Conservation (phyloP, 2,888 invertebrate species). For the Tinea semifulvella region DNA sequence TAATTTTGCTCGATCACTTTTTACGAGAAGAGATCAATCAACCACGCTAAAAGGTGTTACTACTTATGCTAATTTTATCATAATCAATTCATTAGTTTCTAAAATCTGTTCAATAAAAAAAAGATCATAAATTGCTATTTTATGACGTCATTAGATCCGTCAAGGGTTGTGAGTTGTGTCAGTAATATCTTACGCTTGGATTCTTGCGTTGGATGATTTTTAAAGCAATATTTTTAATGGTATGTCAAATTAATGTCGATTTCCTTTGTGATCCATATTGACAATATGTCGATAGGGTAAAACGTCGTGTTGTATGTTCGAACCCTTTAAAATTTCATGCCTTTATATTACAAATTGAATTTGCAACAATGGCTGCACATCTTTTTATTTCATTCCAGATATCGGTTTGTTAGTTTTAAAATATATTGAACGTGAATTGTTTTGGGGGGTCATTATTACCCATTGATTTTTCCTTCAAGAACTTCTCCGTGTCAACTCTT, state of each 20-base stretch:
- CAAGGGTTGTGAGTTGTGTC: conserved; percentile 34
- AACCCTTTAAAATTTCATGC: conserved; percentile 60
- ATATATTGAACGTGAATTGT: conserved; percentile 38
- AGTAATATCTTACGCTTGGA: conserved; percentile 51
- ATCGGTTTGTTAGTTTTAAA: conserved; percentile 36
- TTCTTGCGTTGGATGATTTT: conserved; percentile 45
- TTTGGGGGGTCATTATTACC: conserved; percentile 1
- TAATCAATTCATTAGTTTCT: conserved; percentile 50
- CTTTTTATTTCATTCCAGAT: conserved; percentile 34
- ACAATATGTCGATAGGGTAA: conserved; percentile 61
- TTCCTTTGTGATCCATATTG: conserved; percentile 47
- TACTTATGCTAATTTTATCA: conserved; percentile 44
- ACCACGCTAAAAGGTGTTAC: conserved; percentile 25
- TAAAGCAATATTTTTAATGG: conserved; percentile 62
- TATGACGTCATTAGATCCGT: conserved; percentile 33
- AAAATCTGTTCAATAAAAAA: conserved; percentile 19
- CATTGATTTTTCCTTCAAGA: conserved; percentile 10
- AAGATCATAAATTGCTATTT: conserved; percentile 44
- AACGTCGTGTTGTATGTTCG: conserved; percentile 35
- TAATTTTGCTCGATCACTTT: conserved; percentile 32
- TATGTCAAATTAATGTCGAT: conserved; percentile 62
- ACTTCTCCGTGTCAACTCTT: too few species aligned
- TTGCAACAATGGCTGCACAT: conserved; percentile 34
- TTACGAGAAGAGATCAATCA: conserved; percentile 60
- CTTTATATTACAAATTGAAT: conserved; percentile 61